Evolutionary conservation across 2,113 vertebrate species (phyloP).

Genomic region (Hydropotes inermis): DNA sequence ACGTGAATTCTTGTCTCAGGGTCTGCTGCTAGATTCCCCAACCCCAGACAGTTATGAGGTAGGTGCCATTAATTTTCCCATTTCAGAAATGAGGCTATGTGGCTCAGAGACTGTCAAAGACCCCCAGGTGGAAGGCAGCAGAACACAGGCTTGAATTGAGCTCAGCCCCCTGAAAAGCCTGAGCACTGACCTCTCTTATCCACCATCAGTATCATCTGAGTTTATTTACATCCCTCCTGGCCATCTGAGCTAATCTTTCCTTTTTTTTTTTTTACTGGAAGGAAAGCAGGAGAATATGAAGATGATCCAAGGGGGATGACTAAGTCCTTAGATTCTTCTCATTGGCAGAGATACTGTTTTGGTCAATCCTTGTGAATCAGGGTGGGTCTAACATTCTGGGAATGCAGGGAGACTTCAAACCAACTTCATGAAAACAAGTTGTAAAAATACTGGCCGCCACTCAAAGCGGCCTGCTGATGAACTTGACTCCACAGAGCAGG

Average conservation of each 20-base stretch:
- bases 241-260: neutral
- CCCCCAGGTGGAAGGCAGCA: neutral
- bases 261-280: neutral
- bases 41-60: neutral
- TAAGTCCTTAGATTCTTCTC: slow-evolving; percentile 50
- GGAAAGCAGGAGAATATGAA: neutral
- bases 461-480: neutral
- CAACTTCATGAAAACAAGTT: slow-evolving; percentile 72
- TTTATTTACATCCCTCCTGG: neutral
- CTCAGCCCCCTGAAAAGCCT: neutral
- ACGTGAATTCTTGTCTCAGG: neutral
- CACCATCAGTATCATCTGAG: neutral
- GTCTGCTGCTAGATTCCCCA: neutral
- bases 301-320: slow-evolving; percentile 53
- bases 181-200: neutral
- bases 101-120: neutral
- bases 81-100: neutral
- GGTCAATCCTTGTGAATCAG: slow-evolving; percentile 66
- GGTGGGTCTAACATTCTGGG: slow-evolving; percentile 70
- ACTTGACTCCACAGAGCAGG: neutral
- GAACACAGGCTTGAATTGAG: neutral
- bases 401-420: slow-evolving; percentile 70
- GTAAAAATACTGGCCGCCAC: slow-evolving; percentile 57
- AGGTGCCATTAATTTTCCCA: neutral
- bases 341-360: slow-evolving; percentile 60